Conservation (phyloP, 2,888 invertebrate species). For the Aelia acuminata region DNA sequence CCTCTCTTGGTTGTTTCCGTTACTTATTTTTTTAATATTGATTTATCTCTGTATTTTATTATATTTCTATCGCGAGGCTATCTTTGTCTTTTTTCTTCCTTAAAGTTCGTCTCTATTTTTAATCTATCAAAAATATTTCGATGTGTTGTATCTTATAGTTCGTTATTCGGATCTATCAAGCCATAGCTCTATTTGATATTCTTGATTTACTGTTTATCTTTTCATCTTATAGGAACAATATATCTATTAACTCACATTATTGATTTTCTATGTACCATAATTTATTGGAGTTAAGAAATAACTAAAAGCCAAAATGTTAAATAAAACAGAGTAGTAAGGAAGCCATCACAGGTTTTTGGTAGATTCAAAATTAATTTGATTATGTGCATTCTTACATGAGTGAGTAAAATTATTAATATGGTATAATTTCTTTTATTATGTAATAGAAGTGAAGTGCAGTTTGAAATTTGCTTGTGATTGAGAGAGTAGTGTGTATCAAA, state of each 20-base stretch:
- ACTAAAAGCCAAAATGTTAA: background rate
- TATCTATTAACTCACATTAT: background rate
- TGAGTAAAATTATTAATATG: background rate
- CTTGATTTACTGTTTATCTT: background rate
- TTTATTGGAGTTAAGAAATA: background rate
- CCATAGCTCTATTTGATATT: background rate
- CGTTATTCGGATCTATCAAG: background rate
- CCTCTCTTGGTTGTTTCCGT: background rate
- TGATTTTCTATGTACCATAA: background rate
- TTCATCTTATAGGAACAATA: background rate
- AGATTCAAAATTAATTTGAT: constrained; percentile 27
- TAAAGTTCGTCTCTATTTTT: background rate
- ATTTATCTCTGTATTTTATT: background rate
- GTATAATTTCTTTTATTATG: background rate
- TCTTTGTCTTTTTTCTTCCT: background rate
- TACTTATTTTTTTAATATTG: background rate
- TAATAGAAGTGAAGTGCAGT: constrained; percentile 47
- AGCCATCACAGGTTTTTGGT: background rate
- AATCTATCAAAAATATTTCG: background rate
- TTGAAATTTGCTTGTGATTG: background rate
- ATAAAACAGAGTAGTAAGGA: background rate
- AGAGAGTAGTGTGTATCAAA: constrained; percentile 43
- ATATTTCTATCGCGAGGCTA: background rate
- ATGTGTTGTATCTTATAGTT: background rate
- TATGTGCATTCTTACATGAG: background rate